Percentiles rank a stretch among this genome's conserved stretches.
phyloP scores from a whole-genome alignment of 2,797 vertebrate species.

The Epinephelus awoara region DNA sequence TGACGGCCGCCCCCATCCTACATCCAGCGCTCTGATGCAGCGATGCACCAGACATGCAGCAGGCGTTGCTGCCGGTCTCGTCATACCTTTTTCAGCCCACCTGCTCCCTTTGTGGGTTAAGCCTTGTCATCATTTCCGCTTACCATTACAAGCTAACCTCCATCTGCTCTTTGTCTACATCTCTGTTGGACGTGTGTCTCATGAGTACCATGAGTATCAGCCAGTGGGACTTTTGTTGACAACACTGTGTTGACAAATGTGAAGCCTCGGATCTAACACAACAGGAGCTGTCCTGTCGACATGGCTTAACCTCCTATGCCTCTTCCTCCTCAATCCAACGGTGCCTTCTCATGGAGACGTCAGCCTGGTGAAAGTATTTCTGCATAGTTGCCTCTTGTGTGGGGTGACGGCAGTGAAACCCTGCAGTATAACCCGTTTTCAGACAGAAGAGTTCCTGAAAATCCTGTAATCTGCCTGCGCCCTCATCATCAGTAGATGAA shows the following conservation, averaged over 20 bases:
- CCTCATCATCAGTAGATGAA: slow-evolving; percentile 25
- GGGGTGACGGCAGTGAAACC: slow-evolving; percentile 31
- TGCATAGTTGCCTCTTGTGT: slow-evolving; percentile 61
- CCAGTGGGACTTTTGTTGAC: slow-evolving; percentile 23
- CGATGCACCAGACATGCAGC: slow-evolving; percentile 17
- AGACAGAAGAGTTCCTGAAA: slow-evolving; percentile 29
- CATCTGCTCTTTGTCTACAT: slow-evolving; percentile 30
- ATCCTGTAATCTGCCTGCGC: neutral
- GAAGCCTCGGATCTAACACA: slow-evolving; percentile 44
- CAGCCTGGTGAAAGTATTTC: slow-evolving; percentile 63
- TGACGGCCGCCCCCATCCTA: slow-evolving; percentile 3
- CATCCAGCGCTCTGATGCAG: slow-evolving; percentile 15
- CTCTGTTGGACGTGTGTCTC: slow-evolving; percentile 45
- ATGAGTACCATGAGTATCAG: slow-evolving; percentile 30
- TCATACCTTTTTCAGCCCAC: slow-evolving; percentile 7
- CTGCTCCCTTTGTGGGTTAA: slow-evolving; percentile 4
- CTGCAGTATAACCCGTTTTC: slow-evolving; percentile 32
- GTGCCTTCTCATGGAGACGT: slow-evolving; percentile 76
- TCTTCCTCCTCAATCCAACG: slow-evolving; percentile 66
- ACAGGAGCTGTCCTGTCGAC: slow-evolving; percentile 23
- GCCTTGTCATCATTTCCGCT: slow-evolving; percentile 1
- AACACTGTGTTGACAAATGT: slow-evolving; percentile 38
- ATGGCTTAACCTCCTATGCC: slow-evolving; percentile 61
- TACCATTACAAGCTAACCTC: slow-evolving; percentile 23
- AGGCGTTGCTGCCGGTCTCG: neutral